Percentiles rank a stretch among this genome's conserved stretches.
Evolutionary conservation across 1,140 invertebrate genomes (phyloP).

Genomic region (Zelostemma sp.): DNA sequence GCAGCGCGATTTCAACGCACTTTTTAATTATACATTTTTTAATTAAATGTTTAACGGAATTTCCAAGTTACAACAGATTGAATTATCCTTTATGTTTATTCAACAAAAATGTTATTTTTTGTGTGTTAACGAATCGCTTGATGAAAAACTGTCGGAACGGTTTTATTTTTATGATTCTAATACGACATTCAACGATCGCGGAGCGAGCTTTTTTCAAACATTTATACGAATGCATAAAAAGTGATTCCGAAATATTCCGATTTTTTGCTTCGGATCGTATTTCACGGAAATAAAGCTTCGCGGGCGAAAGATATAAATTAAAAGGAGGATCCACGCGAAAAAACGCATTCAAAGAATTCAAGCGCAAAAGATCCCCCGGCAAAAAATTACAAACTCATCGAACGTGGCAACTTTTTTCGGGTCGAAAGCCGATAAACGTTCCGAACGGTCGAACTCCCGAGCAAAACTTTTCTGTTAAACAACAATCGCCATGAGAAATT

Average conservation of each 20-base stretch:
- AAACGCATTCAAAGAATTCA: conserved; percentile 1
- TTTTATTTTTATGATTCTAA: too few relatives aligned
- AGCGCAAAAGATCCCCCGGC: neutral
- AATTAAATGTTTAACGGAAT: too few relatives aligned
- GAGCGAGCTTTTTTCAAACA: neutral
- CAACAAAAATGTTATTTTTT: too few relatives aligned
- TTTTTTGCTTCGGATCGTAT: neutral
- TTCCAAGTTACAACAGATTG: too few relatives aligned
- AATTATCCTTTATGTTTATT: too few relatives aligned
- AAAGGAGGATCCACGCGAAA: neutral
- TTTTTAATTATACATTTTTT: too few relatives aligned
- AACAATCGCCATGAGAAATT: neutral
- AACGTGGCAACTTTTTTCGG: neutral
- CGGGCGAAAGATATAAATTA: neutral
- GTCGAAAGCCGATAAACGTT: neutral
- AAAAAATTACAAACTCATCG: neutral
- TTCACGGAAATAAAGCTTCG: neutral
- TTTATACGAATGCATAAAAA: neutral
- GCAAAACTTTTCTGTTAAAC: neutral
- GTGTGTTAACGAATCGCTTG: too few relatives aligned
- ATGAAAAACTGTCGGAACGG: too few relatives aligned
- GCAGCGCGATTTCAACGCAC: too few relatives aligned
- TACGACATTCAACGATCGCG: too few relatives aligned
- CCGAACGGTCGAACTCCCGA: neutral
- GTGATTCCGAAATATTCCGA: neutral